Percentiles rank a stretch among this genome's conserved stretches.
Conservation (phyloP, 1,140 invertebrate genomes). For the Oscheius sp. region DNA sequence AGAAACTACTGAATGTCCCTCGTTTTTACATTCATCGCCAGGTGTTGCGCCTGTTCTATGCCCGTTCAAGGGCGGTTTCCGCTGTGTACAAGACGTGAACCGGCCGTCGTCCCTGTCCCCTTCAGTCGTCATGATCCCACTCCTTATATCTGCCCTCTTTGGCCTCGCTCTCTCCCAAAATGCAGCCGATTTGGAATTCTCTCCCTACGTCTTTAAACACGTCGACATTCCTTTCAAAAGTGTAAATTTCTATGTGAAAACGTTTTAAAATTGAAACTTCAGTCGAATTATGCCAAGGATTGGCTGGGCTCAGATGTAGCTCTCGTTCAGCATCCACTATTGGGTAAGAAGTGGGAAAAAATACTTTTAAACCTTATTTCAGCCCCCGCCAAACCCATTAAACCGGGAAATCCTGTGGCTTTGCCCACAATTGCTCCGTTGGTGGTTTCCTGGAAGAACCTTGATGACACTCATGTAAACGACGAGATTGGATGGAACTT, state of each 20-base stretch:
- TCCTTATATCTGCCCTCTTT: background rate
- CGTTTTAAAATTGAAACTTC: constrained; percentile 14
- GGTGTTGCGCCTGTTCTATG: no score
- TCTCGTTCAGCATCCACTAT: constrained; percentile 39
- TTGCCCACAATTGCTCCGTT: constrained; percentile 43
- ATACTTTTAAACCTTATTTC: background rate
- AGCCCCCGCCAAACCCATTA: constrained; percentile 41
- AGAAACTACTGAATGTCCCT: no score
- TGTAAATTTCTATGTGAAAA: constrained; percentile 6
- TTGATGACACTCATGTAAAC: constrained; percentile 38
- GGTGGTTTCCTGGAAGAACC: constrained; percentile 38
- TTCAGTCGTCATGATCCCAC: background rate
- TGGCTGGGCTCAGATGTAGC: constrained; percentile 46
- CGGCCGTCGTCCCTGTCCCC: no score
- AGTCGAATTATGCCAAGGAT: constrained; percentile 46
- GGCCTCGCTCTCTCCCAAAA: background rate
- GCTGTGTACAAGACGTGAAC: no score
- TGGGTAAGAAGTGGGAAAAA: no score
- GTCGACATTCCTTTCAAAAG: constrained; percentile 40
- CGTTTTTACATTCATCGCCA: no score
- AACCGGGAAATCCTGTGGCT: constrained; percentile 33
- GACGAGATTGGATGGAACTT: constrained; percentile 46
- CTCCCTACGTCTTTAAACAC: constrained; percentile 69
- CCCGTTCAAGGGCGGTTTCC: no score
- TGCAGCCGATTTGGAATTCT: constrained; percentile 75